phyloP scores from a whole-genome alignment of 2,113 vertebrate genomes.

The Picathartes gymnocephalus region DNA sequence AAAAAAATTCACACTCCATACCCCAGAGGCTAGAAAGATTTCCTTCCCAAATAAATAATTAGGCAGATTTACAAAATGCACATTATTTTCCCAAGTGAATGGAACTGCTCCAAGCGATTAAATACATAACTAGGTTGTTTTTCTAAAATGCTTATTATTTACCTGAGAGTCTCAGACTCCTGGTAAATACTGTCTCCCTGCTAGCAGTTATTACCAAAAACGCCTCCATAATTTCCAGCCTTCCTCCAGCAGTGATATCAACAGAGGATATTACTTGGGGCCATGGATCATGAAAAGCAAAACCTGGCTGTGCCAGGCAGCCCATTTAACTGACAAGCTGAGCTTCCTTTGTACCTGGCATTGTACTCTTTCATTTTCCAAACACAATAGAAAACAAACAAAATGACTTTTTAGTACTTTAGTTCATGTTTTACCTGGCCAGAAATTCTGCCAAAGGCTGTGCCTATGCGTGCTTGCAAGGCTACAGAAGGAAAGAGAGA shows the following conservation, averaged over 20 bases:
- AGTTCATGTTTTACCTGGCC: not conserved
- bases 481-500: not conserved
- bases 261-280: not conserved
- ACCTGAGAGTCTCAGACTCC: slow-evolving; percentile 44
- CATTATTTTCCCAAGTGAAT: slow-evolving; percentile 51
- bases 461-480: not conserved
- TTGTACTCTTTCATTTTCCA: not conserved
- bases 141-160: slow-evolving; percentile 68
- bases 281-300: not conserved
- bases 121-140: slow-evolving; percentile 62
- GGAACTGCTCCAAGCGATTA: slow-evolving; percentile 44
- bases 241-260: not conserved
- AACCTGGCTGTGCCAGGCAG: not conserved
- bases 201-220: slow-evolving; percentile 28
- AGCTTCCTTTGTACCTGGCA: not conserved
- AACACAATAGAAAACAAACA: not conserved
- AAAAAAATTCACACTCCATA: not conserved
- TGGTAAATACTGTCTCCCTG: slow-evolving; percentile 47
- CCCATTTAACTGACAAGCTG: not conserved
- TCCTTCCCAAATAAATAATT: slow-evolving; percentile 54
- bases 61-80: slow-evolving; percentile 47
- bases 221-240: not conserved
- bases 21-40: slow-evolving; percentile 23
- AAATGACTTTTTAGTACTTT: not conserved
- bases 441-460: slow-evolving; percentile 5